Base-by-base conservation (phyloP, 2,888 invertebrate species). In the Salticus scenicus region DNA sequence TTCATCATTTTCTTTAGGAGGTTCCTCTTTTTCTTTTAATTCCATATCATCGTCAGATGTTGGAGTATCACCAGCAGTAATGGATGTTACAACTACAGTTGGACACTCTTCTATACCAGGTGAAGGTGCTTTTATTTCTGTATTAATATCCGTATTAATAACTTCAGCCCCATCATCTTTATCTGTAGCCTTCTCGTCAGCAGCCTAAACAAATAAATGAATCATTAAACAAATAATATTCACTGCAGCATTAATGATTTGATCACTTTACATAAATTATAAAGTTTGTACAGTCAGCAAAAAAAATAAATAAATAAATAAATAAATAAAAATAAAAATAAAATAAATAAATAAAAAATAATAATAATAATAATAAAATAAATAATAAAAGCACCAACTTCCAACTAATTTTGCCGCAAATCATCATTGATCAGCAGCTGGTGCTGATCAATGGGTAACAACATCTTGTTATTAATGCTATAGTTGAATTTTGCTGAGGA, bases 11-110 rank as follows among this genome's bases (percentile, higher is more conserved):
- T 30, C 30, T 27, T 24, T 42, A 51, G 64, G 8, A 33, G 67
- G 33, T 0, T 66, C 67, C 33, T 82, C 70, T 47, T 82, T 63
- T 17, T 77, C 77, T 33, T 83, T 83, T 0, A 83, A 47, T 30
- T 83, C 83, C 57, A 73, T 72, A 14, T 83, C 83, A 33, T 83
- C 83, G 57, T 83, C 83, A 5, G 83, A 83, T n/a, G 66, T 66
- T 17, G 83, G 83, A 30, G 84, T 78, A 41, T 84, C 84, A 14
- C 84, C 84, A 14, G 28, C 64, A 14, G 73, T 78, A 10, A 64
- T 69, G 12, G 73, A 8, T 27, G 84, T 84, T 20, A 86, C 69
- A 0, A 86, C 85, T 41, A 86, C 85, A 1, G 79, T 86, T 0
- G 85, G 85, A 27, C 85, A 86, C 24, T 86, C 85, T 20, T 84